Base-by-base conservation (phyloP, 2,888 invertebrate genomes). In the Julus scandinavius region DNA sequence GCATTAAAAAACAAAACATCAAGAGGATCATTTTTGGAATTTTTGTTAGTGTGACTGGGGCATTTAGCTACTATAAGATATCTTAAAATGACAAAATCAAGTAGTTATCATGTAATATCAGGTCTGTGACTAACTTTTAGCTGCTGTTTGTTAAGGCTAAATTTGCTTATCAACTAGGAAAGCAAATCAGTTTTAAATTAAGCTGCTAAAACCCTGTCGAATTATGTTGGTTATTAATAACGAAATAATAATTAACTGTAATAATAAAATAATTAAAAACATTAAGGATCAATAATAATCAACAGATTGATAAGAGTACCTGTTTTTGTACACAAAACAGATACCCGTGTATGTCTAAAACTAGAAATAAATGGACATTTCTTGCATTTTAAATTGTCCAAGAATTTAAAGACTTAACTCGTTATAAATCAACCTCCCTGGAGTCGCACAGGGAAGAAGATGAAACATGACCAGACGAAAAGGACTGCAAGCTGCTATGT, bases 361-460 rank as follows among this genome's bases (percentile, higher is more conserved):
- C 29, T 72, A 72, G 72, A 72, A 72, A 72, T 72, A n/a, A 29
- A 72, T 29, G 72, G 63, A 63, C 20, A 4, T n/a, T 63, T 63
- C 20, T 63, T 63, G 9, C 17, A 20, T 20, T 63, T 20, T 63
- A 20, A 63, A 63, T 20, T 63, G 63, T n/a, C 72, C 72, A 29
- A 72, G 72, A 29, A 72, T 72, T 72, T 72, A 85, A 9, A 45
- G 85, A 85, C 45, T 85, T 50, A n/a, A 85, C 15, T 38, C 7
- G n/a, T 85, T 54, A 88, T 40, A 88, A 84, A 54, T 88, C 88
- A 17, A 88, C 84, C 41, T 88, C 88, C n/a, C 88, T 83, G 38
- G 88, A 58, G 13, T 88, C 88, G 45, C 84, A 88, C 72, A 72
- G 72, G n/a, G 85, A 85, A 41, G 85, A 49, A n/a, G 84, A 40